Conservation (phyloP, 2,888 invertebrate genomes). For the Protula sp. region DNA sequence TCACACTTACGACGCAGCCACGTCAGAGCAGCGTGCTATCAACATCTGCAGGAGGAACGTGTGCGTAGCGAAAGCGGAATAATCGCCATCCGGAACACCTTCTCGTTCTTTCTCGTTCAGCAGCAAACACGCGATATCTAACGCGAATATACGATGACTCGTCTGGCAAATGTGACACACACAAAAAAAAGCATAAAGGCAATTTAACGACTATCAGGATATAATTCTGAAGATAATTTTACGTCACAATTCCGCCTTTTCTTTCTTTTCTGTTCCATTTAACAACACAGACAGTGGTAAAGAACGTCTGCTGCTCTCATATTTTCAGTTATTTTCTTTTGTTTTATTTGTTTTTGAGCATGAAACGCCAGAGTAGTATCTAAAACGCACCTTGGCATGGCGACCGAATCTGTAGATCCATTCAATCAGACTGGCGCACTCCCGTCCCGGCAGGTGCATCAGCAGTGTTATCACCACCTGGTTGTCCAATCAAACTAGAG, state of each 20-base stretch:
- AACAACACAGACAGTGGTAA: too few relatives aligned
- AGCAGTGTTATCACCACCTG: slow-evolving; percentile 49
- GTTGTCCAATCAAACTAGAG: too few relatives aligned
- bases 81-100: slow-evolving; percentile 15
- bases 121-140: slow-evolving; percentile 57
- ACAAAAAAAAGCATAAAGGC: neutral
- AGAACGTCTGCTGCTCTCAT: too few relatives aligned
- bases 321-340: too few relatives aligned
- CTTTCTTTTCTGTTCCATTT: too few relatives aligned
- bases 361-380: too few relatives aligned
- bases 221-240: too few relatives aligned
- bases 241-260: too few relatives aligned
- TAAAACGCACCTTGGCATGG: slow-evolving; percentile 51
- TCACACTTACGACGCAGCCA: slow-evolving; percentile 39
- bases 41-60: slow-evolving; percentile 33
- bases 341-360: too few relatives aligned
- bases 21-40: slow-evolving; percentile 44
- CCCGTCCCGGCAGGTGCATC: slow-evolving; percentile 39
- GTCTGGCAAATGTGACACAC: slow-evolving; percentile 30
- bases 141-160: slow-evolving; percentile 55
- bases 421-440: slow-evolving; percentile 48
- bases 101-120: slow-evolving; percentile 38
- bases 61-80: slow-evolving; percentile 27
- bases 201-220: too few relatives aligned
- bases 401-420: slow-evolving; percentile 53